Conservation (phyloP, 2,113 vertebrate genomes). For the Amazona vittata region DNA sequence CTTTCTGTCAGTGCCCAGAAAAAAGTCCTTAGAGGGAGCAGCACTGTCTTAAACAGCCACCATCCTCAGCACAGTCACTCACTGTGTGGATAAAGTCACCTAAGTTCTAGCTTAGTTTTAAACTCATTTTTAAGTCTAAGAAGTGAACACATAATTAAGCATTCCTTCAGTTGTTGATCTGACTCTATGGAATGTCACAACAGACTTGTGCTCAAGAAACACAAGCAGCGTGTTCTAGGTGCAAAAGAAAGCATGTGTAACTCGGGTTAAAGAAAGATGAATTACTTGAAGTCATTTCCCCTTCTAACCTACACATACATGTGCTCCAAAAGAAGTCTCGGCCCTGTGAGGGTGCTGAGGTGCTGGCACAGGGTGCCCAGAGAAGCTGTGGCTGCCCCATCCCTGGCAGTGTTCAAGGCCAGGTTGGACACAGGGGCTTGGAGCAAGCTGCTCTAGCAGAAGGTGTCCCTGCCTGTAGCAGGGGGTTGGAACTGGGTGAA, state of each 20-base stretch:
- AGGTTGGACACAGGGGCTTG: not conserved
- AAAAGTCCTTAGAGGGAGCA: not conserved
- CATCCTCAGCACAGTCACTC: not conserved
- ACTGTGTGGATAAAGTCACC: fast-evolving
- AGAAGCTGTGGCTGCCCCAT: not conserved
- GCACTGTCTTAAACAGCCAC: fast-evolving
- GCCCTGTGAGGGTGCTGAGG: fast-evolving
- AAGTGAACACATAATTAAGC: not conserved
- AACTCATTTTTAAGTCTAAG: not conserved
- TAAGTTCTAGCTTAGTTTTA: not conserved
- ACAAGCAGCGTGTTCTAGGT: not conserved
- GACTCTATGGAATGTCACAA: not conserved
- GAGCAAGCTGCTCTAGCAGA: fast-evolving
- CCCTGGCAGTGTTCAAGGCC: not conserved
- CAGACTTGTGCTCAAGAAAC: not conserved
- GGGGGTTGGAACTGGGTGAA: fast-evolving
- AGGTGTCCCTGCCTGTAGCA: not conserved
- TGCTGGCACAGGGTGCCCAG: not conserved
- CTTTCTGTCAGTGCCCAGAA: not conserved
- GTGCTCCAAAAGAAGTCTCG: not conserved
- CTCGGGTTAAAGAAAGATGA: not conserved
- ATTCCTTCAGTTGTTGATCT: not conserved
- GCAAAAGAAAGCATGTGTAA: fast-evolving
- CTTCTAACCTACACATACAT: fast-evolving
- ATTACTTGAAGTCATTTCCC: not conserved